Conservation (phyloP, 2,113 vertebrate species). For the Dromaius novaehollandiae region DNA sequence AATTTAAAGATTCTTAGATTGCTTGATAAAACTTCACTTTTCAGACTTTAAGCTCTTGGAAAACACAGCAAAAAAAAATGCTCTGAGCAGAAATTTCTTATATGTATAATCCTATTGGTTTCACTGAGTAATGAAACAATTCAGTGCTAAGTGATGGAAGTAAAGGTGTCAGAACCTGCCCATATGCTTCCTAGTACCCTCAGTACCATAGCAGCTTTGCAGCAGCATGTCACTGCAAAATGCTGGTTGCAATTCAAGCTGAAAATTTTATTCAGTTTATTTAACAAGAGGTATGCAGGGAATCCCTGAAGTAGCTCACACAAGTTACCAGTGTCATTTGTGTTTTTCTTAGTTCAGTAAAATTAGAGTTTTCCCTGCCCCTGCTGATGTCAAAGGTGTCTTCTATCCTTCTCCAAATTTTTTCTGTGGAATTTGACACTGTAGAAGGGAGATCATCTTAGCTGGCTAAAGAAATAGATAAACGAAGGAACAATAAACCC, state of each 20-base stretch:
- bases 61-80: background rate
- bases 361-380: background rate
- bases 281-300: background rate
- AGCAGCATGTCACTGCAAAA: background rate
- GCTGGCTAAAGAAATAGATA: background rate
- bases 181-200: background rate
- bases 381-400: background rate
- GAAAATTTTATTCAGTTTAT: background rate
- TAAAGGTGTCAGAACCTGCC: background rate
- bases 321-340: background rate
- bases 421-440: background rate
- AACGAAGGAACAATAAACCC: background rate
- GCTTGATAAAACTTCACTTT: background rate
- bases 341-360: background rate
- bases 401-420: background rate
- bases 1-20: conserved; percentile 4
- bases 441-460: background rate
- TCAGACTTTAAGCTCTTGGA: background rate
- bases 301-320: background rate
- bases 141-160: background rate
- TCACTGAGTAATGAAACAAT: background rate
- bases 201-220: background rate
- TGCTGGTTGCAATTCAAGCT: background rate
- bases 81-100: background rate
- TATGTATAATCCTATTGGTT: background rate